phyloP scores from a whole-genome alignment of 2,888 invertebrate genomes.

The Nemapogon koenigi region DNA sequence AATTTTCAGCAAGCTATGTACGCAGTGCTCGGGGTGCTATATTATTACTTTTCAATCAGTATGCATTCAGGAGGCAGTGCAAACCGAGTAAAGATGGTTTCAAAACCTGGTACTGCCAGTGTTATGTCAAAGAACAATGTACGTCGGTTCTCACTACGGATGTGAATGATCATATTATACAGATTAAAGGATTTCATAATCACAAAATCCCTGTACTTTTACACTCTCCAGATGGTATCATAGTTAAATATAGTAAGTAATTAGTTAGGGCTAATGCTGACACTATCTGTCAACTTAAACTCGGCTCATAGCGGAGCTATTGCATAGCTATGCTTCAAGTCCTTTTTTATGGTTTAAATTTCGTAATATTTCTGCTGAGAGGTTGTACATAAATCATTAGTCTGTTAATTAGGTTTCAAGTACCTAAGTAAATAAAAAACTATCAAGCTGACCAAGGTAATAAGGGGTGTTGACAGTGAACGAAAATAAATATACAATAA shows the following conservation, averaged over 20 bases:
- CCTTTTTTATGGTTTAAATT: too few species aligned
- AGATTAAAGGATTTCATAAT: conserved; percentile 26
- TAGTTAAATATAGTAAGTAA: conserved; percentile 16
- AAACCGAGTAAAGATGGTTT: conserved; percentile 26
- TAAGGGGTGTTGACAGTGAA: too few species aligned
- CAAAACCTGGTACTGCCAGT: conserved; percentile 31
- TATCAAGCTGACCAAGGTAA: too few species aligned
- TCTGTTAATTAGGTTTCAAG: too few species aligned
- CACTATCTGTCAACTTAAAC: too few species aligned
- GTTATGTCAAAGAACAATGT: conserved; percentile 22
- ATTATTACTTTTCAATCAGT: conserved; percentile 23
- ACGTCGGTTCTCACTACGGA: conserved; percentile 25
- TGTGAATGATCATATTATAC: conserved; percentile 24
- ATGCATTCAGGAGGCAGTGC: conserved; percentile 25
- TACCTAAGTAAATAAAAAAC: too few species aligned
- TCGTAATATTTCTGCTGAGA: too few species aligned
- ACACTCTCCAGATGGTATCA: conserved; percentile 23
- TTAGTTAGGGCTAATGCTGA: too few species aligned
- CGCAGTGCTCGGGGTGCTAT: conserved; percentile 26
- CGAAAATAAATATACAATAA: too few species aligned
- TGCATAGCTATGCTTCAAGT: too few species aligned
- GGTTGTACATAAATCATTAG: too few species aligned
- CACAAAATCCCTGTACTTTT: conserved; percentile 24
- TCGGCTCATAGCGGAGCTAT: too few species aligned
- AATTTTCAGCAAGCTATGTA: conserved; percentile 26